Conservation (phyloP, 2,113 vertebrate genomes). For the Sarotherodon lohbergeri region DNA sequence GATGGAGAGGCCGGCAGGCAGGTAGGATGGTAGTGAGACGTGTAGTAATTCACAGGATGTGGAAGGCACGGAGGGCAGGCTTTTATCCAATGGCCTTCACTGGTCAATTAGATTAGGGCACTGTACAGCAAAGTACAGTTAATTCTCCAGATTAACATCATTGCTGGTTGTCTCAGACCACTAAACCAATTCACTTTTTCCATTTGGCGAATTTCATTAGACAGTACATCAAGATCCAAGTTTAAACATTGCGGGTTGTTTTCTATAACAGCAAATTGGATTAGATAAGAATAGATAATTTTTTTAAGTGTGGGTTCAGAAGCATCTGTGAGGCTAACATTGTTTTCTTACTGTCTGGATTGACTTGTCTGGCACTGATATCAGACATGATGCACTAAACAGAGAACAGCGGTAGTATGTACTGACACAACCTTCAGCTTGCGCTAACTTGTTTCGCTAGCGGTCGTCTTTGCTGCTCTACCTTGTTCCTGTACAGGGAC, state of each 20-base stretch:
- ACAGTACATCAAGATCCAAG: background rate
- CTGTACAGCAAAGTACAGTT: constrained; percentile 17
- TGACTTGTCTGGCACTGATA: background rate
- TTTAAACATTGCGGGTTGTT: background rate
- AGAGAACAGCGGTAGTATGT: background rate
- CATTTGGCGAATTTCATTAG: constrained; percentile 21
- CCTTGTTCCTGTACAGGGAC: constrained; percentile 6
- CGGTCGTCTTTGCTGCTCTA: background rate
- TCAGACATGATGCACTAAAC: background rate
- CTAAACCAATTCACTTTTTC: constrained; percentile 25
- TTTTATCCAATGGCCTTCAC: constrained; percentile 27
- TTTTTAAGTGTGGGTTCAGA: background rate
- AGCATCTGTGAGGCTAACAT: background rate
- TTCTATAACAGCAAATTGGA: background rate
- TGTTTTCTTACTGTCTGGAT: background rate
- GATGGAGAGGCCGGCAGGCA: background rate
- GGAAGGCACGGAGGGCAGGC: background rate
- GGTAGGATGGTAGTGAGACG: background rate
- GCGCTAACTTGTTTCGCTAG: background rate
- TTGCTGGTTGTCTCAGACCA: constrained; percentile 10
- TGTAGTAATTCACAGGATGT: background rate
- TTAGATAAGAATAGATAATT: background rate
- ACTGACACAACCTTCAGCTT: background rate
- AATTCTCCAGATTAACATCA: constrained; percentile 26
- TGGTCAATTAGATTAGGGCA: constrained; percentile 23